phyloP scores from a whole-genome alignment of 1,140 invertebrate genomes.

The Apis cerana region DNA sequence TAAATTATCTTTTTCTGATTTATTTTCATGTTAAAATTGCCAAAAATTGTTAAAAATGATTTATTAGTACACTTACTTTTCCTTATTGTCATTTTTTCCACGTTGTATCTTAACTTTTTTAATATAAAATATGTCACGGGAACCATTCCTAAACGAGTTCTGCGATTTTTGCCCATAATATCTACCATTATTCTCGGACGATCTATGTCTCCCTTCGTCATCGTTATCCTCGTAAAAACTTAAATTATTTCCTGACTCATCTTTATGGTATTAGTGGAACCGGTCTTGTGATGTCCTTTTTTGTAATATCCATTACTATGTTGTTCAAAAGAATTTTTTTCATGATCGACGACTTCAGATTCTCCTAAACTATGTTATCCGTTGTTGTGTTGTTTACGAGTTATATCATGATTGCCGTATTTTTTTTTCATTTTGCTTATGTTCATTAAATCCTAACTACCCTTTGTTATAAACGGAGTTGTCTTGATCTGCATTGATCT shows the following conservation, averaged over 20 bases:
- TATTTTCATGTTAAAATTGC: neutral
- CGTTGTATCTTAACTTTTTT: slow-evolving; percentile 76
- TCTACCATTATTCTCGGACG: slow-evolving; percentile 80
- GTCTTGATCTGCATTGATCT: slow-evolving; percentile 42
- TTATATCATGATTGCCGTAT: slow-evolving; percentile 56
- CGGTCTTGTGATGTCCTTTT: slow-evolving; percentile 85
- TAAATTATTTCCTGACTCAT: slow-evolving; percentile 85
- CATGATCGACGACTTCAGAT: slow-evolving; percentile 52
- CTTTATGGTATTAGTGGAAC: slow-evolving; percentile 86
- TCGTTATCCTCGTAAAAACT: slow-evolving; percentile 85
- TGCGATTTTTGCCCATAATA: slow-evolving; percentile 79
- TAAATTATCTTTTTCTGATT: neutral
- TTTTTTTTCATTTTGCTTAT: slow-evolving; percentile 52
- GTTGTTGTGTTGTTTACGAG: slow-evolving; percentile 58
- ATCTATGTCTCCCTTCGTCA: slow-evolving; percentile 82
- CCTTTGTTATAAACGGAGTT: slow-evolving; percentile 40
- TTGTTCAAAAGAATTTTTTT: slow-evolving; percentile 54
- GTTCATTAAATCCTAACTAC: slow-evolving; percentile 47
- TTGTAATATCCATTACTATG: slow-evolving; percentile 75
- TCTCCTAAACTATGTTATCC: slow-evolving; percentile 56
- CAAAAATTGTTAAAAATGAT: neutral
- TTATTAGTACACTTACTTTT: neutral
- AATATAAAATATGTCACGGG: slow-evolving; percentile 78
- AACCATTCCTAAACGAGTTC: slow-evolving; percentile 79
- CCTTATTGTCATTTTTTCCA: slow-evolving; percentile 78